Evolutionary conservation across 2,888 invertebrate genomes (phyloP), one percentile per base, ranked within the genome.

Genomic region (Steinernema scapterisci): DNA sequence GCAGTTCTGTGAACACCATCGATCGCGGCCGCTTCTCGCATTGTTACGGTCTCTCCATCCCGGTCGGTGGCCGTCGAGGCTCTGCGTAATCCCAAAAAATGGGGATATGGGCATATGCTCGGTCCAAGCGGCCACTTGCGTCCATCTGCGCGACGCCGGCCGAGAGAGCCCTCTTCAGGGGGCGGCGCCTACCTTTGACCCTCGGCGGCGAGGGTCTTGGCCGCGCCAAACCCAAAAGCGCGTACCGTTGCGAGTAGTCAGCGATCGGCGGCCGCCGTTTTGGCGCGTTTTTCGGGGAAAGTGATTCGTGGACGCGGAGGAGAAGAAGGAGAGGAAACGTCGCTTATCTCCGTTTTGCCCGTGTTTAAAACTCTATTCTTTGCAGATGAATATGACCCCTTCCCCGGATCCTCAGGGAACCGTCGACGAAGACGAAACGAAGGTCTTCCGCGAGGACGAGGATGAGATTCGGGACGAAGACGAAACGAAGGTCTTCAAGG

Each of bases 401-500:
- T 31, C 63, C 1, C 31, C 63, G 27, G 27, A 13, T 38, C 63
- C 27, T 21, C 54, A 23, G 21, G 16, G 16, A 27, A 27, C 27
- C 2, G 31, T 78, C 71, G 80, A 76, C 48, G 78, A 72, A 5
- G 83, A 83, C 72, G 82, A 82, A 77, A 81, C 83, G 76, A 83
- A 83, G 73, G 77, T 83, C 13, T 82, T 82, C 76, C 73, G 80
- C 45, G 74, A 63, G 3, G 77, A 76, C 48, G 77, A 79, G 25
- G 48, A 70, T 13, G 16, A 21, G 63, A 27, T 63, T 13, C 25
- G 78, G 70, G 80, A 76, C 48, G 78, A 72, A 3, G 83, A 83
- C 72, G 82, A 82, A 77, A 81, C 83, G 75, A 83, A 83, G 73
- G 77, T 83, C 16, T 82, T 82, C 76, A 71, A 79, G 44, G 74